phyloP scores from a whole-genome alignment of 2,888 invertebrate species.

The Ormyrus pomaceus region DNA sequence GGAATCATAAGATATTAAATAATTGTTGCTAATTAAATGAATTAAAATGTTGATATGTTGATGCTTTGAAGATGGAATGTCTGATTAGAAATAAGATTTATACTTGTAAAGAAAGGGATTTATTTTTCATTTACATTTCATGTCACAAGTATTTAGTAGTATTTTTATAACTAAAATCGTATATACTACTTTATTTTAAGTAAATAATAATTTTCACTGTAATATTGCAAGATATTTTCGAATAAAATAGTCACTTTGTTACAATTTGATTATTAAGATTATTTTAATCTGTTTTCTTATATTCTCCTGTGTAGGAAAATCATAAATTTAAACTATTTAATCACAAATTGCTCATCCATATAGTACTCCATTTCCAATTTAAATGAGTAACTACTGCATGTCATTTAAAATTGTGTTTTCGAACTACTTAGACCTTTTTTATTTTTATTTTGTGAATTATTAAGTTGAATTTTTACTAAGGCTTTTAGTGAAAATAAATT shows the following conservation, averaged over 20 bases:
- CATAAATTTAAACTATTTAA: not conserved
- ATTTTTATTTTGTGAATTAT: not conserved
- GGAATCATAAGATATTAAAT: not conserved
- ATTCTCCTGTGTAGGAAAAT: not conserved
- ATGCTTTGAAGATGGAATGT: not conserved
- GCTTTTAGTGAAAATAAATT: not conserved
- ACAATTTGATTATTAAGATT: conserved; percentile 28
- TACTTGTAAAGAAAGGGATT: conserved; percentile 20
- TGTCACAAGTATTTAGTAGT: conserved; percentile 18
- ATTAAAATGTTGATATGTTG: not conserved
- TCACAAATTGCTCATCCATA: conserved; percentile 2
- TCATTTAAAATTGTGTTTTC: not conserved
- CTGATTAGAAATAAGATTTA: conserved; percentile 22
- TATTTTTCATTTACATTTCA: conserved; percentile 24
- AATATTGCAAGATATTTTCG: conserved; percentile 26
- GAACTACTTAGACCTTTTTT: too few relatives aligned
- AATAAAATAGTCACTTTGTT: conserved; percentile 31
- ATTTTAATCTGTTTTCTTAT: not conserved
- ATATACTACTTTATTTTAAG: conserved; percentile 12
- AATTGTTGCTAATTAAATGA: conserved; percentile 6
- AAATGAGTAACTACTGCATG: conserved; percentile 6
- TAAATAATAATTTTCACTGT: conserved; percentile 4
- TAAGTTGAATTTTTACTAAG: not conserved
- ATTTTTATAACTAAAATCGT: conserved; percentile 22
- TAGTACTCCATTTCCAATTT: not conserved